A percentile compares a stretch with the other conserved stretches of the same genome.
phyloP scores from a whole-genome alignment of 1,140 invertebrate species.

The Octopus bimaculoides region DNA sequence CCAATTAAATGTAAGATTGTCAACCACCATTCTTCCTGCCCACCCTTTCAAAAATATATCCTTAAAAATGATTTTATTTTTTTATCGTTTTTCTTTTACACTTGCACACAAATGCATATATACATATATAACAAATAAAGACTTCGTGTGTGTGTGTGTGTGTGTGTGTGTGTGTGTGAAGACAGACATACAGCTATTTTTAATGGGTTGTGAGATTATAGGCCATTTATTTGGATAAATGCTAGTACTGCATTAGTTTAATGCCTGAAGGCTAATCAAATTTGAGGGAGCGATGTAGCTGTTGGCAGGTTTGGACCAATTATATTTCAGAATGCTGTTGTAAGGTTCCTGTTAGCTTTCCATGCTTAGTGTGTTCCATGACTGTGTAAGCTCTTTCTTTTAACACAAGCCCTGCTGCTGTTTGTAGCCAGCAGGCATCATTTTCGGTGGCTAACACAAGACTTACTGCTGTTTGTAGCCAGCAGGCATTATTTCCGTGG shows the following conservation, averaged over 20 bases:
- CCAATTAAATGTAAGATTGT: too few relatives aligned
- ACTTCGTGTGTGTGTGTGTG: too few relatives aligned
- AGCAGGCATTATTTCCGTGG: neutral
- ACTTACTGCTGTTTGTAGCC: neutral
- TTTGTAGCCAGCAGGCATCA: neutral
- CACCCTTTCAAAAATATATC: too few relatives aligned
- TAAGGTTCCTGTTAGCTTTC: neutral
- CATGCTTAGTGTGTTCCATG: too few relatives aligned
- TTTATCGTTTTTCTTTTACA: too few relatives aligned
- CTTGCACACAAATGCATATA: too few relatives aligned
- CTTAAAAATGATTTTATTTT: too few relatives aligned
- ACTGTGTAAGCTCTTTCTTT: too few relatives aligned
- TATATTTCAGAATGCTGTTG: constrained; percentile 1
- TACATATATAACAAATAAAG: too few relatives aligned
- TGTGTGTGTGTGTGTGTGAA: too few relatives aligned
- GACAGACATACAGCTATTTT: too few relatives aligned
- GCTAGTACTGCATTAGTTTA: constrained; percentile 5
- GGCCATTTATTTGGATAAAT: neutral
- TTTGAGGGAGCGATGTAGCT: neutral
- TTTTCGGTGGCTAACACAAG: neutral
- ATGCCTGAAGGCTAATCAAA: neutral
- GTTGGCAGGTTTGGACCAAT: neutral
- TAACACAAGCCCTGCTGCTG: neutral
- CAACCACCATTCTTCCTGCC: too few relatives aligned
- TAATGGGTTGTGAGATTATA: neutral